Evolutionary conservation across 2,797 vertebrate genomes (phyloP).

Genomic region (Mormyrus proboscirostris): DNA sequence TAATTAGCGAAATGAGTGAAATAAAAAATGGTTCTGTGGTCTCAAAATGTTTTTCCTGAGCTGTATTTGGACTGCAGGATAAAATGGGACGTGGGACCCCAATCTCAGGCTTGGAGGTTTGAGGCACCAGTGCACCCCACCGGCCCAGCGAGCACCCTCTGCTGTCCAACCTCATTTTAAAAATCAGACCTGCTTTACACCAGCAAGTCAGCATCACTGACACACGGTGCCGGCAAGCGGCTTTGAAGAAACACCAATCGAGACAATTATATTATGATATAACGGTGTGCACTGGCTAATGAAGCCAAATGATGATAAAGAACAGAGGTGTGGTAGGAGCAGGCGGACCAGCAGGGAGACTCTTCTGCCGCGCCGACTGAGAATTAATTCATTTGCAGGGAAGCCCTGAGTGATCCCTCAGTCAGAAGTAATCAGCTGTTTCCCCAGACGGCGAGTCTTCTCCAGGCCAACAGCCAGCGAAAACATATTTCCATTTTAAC

Average conservation of each 20-base stretch:
- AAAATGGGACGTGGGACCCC: background rate
- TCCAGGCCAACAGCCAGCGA: constrained; percentile 70
- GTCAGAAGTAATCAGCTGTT: constrained; percentile 42
- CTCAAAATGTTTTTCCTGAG: too few species aligned
- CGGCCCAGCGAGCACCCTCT: background rate
- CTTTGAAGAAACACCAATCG: background rate
- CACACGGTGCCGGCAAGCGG: background rate
- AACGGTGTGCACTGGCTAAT: background rate
- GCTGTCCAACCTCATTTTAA: background rate
- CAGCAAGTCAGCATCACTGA: background rate
- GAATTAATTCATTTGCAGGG: constrained; percentile 28
- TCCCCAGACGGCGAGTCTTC: constrained; percentile 45
- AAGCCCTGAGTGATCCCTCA: constrained; percentile 34
- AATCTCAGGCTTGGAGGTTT: background rate
- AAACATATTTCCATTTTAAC: constrained; percentile 95
- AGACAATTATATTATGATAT: background rate
- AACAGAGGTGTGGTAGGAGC: background rate
- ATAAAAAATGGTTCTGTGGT: too few species aligned
- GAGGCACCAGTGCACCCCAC: background rate
- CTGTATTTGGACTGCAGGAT: background rate
- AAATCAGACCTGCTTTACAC: background rate
- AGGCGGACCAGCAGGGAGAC: background rate
- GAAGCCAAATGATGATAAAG: background rate
- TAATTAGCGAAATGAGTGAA: too few species aligned
- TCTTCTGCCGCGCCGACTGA: background rate